Percentiles rank a stretch among this genome's conserved stretches.
These are phyloP conservation scores for Phrynosoma platyrhinos DNA, from an alignment of 2,113 vertebrate species.

Conservation along the genomic window DNA sequence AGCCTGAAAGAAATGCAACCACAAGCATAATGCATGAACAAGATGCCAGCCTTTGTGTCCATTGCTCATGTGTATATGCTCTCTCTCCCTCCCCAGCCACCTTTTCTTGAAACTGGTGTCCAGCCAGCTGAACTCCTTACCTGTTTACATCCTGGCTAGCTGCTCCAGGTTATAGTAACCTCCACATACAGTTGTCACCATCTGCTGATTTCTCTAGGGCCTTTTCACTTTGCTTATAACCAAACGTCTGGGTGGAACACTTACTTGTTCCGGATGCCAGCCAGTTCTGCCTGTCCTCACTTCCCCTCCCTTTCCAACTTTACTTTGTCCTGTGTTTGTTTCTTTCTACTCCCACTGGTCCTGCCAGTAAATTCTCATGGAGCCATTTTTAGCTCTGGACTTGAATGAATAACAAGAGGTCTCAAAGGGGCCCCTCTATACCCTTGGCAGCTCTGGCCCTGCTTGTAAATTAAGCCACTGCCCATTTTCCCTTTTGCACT, in stretches of 20 bases:
- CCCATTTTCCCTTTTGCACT: slow-evolving; percentile 38
- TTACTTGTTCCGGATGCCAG: slow-evolving; percentile 20
- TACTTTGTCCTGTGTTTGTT: slow-evolving; percentile 31
- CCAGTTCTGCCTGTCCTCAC: slow-evolving; percentile 25
- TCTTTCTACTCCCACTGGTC: slow-evolving; percentile 23
- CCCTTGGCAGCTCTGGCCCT: slow-evolving; percentile 50
- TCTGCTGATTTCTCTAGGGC: slow-evolving; percentile 20
- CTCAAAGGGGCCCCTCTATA: slow-evolving; percentile 49
- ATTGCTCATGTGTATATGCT: not conserved
- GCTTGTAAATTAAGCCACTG: slow-evolving; percentile 44
- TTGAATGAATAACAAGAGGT: slow-evolving; percentile 37
- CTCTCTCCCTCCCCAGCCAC: not conserved
- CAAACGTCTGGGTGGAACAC: accelerated
- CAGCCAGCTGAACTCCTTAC: not conserved
- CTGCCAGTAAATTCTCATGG: slow-evolving; percentile 63
- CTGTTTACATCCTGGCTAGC: not conserved
- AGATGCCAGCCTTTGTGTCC: not conserved
- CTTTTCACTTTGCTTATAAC: not conserved
- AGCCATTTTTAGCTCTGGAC: slow-evolving; percentile 73
- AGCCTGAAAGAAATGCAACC: too few relatives aligned
- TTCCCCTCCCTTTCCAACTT: not conserved
- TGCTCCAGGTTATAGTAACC: not conserved
- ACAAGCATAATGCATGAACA: too few relatives aligned
- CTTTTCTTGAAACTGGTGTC: slow-evolving; percentile 4
- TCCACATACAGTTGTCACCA: slow-evolving; percentile 9